These are phyloP conservation scores for Brachyhypopomus gauderio DNA, from an alignment of 2,113 vertebrate genomes.

Conservation along the genomic window DNA sequence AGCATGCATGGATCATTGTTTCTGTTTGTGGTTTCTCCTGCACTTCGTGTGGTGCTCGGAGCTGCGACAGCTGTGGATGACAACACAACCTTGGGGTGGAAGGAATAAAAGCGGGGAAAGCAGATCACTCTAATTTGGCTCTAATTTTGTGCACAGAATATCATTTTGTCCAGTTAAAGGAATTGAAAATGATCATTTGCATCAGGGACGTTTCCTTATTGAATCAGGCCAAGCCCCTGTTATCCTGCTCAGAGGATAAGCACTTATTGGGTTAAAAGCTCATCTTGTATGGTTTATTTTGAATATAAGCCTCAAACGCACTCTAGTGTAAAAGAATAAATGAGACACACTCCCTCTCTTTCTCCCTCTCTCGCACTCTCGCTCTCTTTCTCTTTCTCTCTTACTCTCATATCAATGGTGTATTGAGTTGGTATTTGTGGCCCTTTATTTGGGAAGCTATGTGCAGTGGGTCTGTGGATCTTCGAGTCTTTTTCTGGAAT, in stretches of 20 bases:
- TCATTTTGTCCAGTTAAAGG: slow-evolving; percentile 84
- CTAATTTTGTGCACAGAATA: slow-evolving; percentile 81
- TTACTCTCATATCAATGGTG: slow-evolving; percentile 86
- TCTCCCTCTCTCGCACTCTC: slow-evolving; percentile 59
- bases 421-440: slow-evolving; percentile 95
- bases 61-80: slow-evolving; percentile 18
- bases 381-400: slow-evolving; percentile 64
- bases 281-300: slow-evolving; percentile 80
- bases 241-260: slow-evolving; percentile 76
- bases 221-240: slow-evolving; percentile 80
- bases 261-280: slow-evolving; percentile 86
- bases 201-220: slow-evolving; percentile 84
- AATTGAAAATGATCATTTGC: slow-evolving; percentile 84
- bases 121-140: slow-evolving; percentile 78
- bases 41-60: neutral
- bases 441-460: slow-evolving; percentile 96
- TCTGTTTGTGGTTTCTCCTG: neutral
- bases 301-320: slow-evolving; percentile 78
- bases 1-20: neutral
- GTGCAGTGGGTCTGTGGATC: slow-evolving; percentile 97
- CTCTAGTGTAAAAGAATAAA: slow-evolving; percentile 74
- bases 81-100: slow-evolving; percentile 28
- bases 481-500: slow-evolving; percentile 98
- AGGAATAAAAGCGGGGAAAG: slow-evolving; percentile 63
- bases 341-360: slow-evolving; percentile 61